Evolutionary conservation across 2,113 vertebrate genomes (phyloP), one percentile per base, ranked within the genome.

Genomic region (Nerophis ophidion): DNA sequence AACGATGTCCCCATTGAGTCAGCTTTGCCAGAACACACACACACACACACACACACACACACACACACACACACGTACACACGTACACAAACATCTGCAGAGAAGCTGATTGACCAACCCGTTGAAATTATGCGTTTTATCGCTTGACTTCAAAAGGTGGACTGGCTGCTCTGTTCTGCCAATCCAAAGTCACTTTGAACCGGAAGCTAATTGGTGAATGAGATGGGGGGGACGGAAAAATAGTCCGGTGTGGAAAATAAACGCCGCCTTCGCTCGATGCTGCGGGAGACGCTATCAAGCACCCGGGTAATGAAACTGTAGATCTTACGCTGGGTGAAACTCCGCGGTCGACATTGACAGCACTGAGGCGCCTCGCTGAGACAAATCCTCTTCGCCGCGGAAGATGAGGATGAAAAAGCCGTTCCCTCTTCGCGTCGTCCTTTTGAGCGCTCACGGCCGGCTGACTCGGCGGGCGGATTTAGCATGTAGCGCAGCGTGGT

Each of bases 291-390:
- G 58, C 58, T 84, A 84, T 84, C 74, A 26, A 33, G 48, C 58
- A 44, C 63, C 52, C 61, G 69, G 55, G 60, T 79, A 84, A 88
- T 86, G 71, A 84, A 84, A 88, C 71, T 50, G 50, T 48, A 75
- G 77, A 84, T 85, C 73, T 77, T 75, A 87, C 83, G 76, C 63
- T 56, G 58, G 67, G 66, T 79, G 61, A 75, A 78, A 70, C 60
- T 68, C 61, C 59, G 74, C 72, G 73, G 83, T 77, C 75, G 77
- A 74, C 75, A 74, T 63, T 78, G 71, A 84, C 62, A 79, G 78
- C 71, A 63, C 11, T 2, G 75, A 80, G 61, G 75, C 60, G 60
- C 70, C 75, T 73, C 26, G 38, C 80, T 75, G 67, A 69, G 68
- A 82, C 70, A 81, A 82, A 81, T 75, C 80, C 70, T 76, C 76